phyloP scores from a whole-genome alignment of 2,797 vertebrate genomes.

The Takifugu rubripes region DNA sequence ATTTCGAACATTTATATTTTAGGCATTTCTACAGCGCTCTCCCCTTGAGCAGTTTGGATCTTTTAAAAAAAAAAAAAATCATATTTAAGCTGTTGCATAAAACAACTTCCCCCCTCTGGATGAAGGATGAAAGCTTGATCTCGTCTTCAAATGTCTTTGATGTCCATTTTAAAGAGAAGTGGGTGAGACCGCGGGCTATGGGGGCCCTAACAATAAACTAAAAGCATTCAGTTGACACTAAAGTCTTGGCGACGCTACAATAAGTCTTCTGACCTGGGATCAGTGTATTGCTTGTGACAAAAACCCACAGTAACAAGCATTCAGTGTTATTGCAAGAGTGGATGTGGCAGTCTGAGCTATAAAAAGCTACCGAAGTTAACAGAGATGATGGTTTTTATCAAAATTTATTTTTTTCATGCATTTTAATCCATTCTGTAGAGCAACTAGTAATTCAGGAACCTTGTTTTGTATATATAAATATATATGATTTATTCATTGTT shows the following conservation, averaged over 20 bases:
- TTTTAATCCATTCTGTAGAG: too few relatives aligned
- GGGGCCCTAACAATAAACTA: conserved; percentile 21
- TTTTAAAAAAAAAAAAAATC: conserved; percentile 19
- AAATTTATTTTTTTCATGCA: conserved; percentile 10
- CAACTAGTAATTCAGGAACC: too few relatives aligned
- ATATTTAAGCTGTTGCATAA: neutral
- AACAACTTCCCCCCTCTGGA: conserved; percentile 9
- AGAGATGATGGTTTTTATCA: conserved; percentile 24
- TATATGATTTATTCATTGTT: neutral
- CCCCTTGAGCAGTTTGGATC: conserved; percentile 33
- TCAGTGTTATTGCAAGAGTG: conserved; percentile 46
- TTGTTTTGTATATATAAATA: too few relatives aligned
- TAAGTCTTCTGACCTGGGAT: conserved; percentile 47
- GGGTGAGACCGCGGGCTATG: conserved; percentile 8
- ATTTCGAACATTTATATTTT: conserved; percentile 54
- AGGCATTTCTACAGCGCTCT: conserved; percentile 32
- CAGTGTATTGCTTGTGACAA: conserved; percentile 57
- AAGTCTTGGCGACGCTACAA: conserved; percentile 34
- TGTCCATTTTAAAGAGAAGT: neutral
- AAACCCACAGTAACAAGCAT: conserved; percentile 61
- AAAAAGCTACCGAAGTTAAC: conserved; percentile 51
- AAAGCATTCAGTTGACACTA: conserved; percentile 31
- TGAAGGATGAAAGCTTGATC: conserved; percentile 1
- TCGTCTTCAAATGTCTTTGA: neutral
- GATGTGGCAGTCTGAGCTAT: conserved; percentile 55